phyloP scores from a whole-genome alignment of 2,113 vertebrate species.

The Paracyprichromis sp. region DNA sequence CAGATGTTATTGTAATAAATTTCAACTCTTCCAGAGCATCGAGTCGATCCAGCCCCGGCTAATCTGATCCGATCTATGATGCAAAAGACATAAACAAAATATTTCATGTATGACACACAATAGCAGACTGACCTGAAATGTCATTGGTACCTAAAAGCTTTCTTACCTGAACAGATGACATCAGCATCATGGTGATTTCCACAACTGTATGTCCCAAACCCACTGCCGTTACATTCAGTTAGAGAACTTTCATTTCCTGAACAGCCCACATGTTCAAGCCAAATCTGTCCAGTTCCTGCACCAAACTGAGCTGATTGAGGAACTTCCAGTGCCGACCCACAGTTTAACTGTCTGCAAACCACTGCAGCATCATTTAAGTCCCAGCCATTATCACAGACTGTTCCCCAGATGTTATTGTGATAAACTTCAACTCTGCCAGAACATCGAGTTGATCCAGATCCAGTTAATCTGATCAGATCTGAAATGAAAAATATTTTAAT shows the following conservation, averaged over 20 bases:
- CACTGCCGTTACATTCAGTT: too few relatives aligned
- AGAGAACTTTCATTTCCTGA: too few relatives aligned
- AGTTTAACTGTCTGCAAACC: fast-evolving
- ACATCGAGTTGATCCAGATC: fast-evolving
- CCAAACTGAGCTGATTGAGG: fast-evolving
- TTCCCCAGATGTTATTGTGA: fast-evolving
- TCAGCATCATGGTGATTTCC: too few relatives aligned
- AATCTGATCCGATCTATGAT: too few relatives aligned
- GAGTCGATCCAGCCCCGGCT: too few relatives aligned
- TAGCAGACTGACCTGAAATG: too few relatives aligned
- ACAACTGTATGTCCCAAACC: too few relatives aligned
- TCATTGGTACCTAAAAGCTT: too few relatives aligned
- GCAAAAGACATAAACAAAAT: too few relatives aligned
- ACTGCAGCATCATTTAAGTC: fast-evolving
- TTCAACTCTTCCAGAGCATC: neutral
- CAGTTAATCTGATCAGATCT: fast-evolving
- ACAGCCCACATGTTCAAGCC: fast-evolving
- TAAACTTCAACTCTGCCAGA: fast-evolving
- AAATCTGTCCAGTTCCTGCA: neutral
- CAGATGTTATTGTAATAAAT: neutral
- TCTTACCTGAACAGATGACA: too few relatives aligned
- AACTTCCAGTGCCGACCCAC: fast-evolving
- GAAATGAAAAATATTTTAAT: neutral
- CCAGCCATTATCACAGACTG: fast-evolving
- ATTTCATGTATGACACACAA: too few relatives aligned